Base-by-base conservation (phyloP, 2,888 invertebrate species). In the Sphecodes monilicornis region DNA sequence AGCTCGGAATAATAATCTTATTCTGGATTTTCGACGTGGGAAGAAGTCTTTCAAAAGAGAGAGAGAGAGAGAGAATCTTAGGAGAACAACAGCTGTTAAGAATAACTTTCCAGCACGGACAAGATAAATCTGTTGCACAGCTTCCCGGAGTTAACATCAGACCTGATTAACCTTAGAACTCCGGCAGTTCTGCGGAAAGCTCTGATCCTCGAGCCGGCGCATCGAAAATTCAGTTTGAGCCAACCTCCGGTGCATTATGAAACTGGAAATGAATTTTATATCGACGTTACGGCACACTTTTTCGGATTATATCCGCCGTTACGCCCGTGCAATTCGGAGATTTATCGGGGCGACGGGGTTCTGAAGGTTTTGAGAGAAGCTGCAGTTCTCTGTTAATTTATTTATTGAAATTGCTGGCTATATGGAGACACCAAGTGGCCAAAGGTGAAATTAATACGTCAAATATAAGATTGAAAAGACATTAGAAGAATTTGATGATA, bases 201-300 rank as follows among this genome's bases (percentile, higher is more conserved):
- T 5, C 5, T 29, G 57, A 57, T 57, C 57, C 57, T 57, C 13
- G 26, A 26, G 13, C 57, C 11, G 13, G 26, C 29, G 50, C 26
- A 26, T 57, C 57, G 57, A 57, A 29, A 57, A 57, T 57, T 57
- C 57, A 57, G 26, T 57, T 57, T 57, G 57, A 57, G 5, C 57
- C 26, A 26, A 1, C 13, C 16, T 5, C 11, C 26, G 13, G 57
- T 57, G 6, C 57, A 57, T 57, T 57, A 57, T 29, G 16, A 57
- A 57, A 57, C 57, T 26, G 11, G 13, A 57, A 57, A 57, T 57
- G 57, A 26, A 57, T 57, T 57, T 57, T 57, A 11, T 26, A 26
- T 26, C 57, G 5, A 26, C 57, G 26, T 57, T 4, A 57, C 54
- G 54, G 11, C 57, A 26, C 57, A 57, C 57, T 57, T 26, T 57